Conservation (phyloP, 2,888 invertebrate species). For the Tenthredo amoena region DNA sequence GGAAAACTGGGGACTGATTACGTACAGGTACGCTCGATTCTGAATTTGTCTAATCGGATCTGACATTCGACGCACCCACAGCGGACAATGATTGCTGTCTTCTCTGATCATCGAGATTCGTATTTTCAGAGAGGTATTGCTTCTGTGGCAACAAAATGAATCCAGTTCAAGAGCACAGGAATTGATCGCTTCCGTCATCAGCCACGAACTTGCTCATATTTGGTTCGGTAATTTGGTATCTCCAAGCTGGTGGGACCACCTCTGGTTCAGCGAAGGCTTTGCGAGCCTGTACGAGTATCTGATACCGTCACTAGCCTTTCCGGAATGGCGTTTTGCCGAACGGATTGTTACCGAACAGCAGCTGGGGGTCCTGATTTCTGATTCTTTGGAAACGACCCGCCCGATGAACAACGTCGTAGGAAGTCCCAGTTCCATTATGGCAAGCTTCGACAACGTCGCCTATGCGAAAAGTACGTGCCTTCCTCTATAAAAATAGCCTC, state of each 20-base stretch:
- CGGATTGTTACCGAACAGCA: constrained; percentile 76
- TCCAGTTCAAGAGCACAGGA: constrained; percentile 15
- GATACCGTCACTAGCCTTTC: constrained; percentile 61
- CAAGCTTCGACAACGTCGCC: constrained; percentile 82
- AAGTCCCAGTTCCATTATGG: constrained; percentile 79
- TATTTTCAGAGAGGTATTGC: constrained; percentile 25
- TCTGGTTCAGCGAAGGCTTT: constrained; percentile 79
- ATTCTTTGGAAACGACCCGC: constrained; percentile 79
- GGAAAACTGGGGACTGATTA: constrained; percentile 96
- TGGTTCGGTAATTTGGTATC: constrained; percentile 78
- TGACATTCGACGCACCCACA: constrained; percentile 54
- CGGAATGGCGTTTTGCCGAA: constrained; percentile 77
- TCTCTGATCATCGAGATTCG: not conserved
- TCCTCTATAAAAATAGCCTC: too few relatives aligned
- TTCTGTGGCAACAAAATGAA: constrained; percentile 35
- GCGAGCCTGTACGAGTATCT: constrained; percentile 79
- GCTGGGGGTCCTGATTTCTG: constrained; percentile 71
- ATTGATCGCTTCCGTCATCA: constrained; percentile 69
- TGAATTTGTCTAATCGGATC: constrained; percentile 61
- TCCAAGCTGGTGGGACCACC: constrained; percentile 74
- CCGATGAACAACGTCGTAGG: constrained; percentile 81
- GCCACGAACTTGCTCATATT: constrained; percentile 81
- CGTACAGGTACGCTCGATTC: constrained; percentile 81
- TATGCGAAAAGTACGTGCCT: constrained; percentile 82
- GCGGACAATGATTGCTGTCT: not conserved